Base-by-base conservation (phyloP, 2,888 invertebrate genomes). In the Chrysina gloriosa region DNA sequence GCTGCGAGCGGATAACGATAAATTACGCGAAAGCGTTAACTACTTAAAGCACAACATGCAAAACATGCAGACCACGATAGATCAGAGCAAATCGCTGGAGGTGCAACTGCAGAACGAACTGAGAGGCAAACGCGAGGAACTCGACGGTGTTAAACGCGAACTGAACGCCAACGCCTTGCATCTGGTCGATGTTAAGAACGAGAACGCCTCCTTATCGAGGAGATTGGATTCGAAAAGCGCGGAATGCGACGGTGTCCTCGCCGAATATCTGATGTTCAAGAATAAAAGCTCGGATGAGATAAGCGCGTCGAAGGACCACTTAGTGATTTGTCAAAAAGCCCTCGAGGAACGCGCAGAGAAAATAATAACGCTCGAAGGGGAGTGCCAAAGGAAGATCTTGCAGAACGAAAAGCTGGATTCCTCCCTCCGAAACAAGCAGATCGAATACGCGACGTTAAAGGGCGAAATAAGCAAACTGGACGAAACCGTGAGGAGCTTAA, bases 1-100 rank as follows among this genome's bases (percentile, higher is more conserved):
- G n/a, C 25, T 42, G 9, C 4, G 9, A n/a, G 25, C 31, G 9
- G 52, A 64, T 42, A 79, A 77, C 50, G 75, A 74, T 16, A 71
- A 73, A 5, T 34, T 77, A 16, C 71, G 77, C 16, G 71, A 69
- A 5, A 78, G 75, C 23, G 67, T 76, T 11, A 71, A 73, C 27
- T 80, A 80, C 74, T 70, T 81, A n/a, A 77, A 81, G 72, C 79
- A 77, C 3, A 81, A 77, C 63, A 65, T 75, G 0, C 75, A 78
- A 50, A 81, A 79, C 69, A 48, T 81, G 23, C 76, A 78, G 27
- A 71, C 69, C 14, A 80, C 80, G 66, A 71, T 82, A 25, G 74
- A 81, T 63, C 69, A 74, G 11, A 66, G 77, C 1, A 74, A 77
- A 65, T 69, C 74, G 69, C 68, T 71, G 11, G 50, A 34, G 36